phyloP scores from a whole-genome alignment of 2,113 vertebrate genomes.

The Gavia stellata region DNA sequence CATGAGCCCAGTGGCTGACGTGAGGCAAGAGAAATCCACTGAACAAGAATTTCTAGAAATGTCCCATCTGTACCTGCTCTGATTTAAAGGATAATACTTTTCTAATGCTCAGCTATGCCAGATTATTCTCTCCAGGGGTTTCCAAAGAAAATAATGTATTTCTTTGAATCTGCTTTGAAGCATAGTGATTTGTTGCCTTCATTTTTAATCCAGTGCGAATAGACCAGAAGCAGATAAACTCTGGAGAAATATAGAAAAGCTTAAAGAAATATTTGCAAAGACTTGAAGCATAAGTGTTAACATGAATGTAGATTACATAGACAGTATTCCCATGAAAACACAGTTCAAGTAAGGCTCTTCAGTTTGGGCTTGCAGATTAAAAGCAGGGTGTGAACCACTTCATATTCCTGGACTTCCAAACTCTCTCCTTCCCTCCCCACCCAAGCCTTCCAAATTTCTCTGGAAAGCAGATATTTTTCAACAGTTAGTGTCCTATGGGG shows the following conservation, averaged over 20 bases:
- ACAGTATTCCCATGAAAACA: neutral
- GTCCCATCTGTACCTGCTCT: neutral
- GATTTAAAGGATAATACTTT: neutral
- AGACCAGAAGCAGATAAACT: neutral
- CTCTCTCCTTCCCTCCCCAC: neutral
- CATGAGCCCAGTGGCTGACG: accelerated
- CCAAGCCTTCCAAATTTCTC: neutral
- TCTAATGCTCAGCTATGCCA: neutral
- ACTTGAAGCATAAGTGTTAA: neutral
- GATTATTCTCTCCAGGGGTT: neutral
- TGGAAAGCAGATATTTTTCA: slow-evolving; percentile 14
- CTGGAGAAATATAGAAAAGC: neutral
- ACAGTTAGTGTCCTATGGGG: neutral
- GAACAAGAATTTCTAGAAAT: neutral
- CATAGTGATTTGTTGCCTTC: neutral
- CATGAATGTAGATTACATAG: neutral
- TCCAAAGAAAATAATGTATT: neutral
- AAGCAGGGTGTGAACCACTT: neutral
- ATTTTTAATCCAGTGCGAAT: neutral
- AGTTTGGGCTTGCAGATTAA: neutral
- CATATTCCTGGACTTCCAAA: neutral
- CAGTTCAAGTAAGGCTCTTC: neutral
- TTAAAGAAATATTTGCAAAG: neutral
- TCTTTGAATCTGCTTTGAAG: neutral
- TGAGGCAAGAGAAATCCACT: neutral